phyloP scores from a whole-genome alignment of 2,113 vertebrate species.

The Picathartes gymnocephalus region DNA sequence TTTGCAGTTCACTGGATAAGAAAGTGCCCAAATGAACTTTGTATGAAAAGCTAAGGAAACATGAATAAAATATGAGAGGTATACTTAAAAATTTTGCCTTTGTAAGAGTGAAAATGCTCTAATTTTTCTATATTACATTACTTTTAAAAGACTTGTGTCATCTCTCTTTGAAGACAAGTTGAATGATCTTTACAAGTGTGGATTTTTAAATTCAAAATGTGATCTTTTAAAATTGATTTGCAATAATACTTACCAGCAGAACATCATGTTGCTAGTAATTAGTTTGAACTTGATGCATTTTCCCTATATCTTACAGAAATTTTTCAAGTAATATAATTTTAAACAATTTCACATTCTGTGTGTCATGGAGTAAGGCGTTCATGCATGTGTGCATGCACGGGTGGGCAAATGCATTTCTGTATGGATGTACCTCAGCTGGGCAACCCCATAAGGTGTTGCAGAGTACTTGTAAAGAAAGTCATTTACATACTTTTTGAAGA shows the following conservation, averaged over 20 bases:
- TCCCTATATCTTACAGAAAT: neutral
- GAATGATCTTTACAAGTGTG: neutral
- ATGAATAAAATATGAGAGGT: neutral
- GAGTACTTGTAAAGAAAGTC: neutral
- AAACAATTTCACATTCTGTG: neutral
- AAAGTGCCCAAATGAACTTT: neutral
- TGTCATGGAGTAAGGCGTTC: neutral
- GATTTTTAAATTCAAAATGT: neutral
- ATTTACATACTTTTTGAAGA: neutral
- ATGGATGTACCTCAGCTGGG: neutral
- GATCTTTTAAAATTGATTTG: neutral
- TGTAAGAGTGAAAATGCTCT: neutral
- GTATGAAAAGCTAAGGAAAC: neutral
- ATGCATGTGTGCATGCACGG: fast-evolving
- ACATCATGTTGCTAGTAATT: neutral
- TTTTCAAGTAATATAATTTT: neutral
- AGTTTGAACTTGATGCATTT: neutral
- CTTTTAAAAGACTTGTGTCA: neutral
- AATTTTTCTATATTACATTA: neutral
- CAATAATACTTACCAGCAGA: neutral
- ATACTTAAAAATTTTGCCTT: neutral
- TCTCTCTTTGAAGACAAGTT: neutral
- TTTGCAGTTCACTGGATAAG: neutral
- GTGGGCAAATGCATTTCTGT: neutral
- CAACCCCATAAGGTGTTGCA: neutral